Evolutionary conservation across 1,140 invertebrate species (phyloP), one percentile per base, ranked within the genome.

Genomic region (Lasioglossum baleicum): DNA sequence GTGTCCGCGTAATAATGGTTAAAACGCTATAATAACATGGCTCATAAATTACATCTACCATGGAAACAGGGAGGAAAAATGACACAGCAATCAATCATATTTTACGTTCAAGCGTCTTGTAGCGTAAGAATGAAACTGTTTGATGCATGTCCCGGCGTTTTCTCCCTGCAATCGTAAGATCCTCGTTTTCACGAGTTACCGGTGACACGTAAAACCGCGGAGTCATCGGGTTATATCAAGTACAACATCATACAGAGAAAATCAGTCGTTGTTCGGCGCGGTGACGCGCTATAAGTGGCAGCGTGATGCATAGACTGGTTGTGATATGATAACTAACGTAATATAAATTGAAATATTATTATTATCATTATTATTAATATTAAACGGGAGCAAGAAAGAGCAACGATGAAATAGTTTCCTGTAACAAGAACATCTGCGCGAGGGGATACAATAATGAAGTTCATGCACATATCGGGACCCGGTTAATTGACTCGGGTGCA

Each of bases 231-330:
- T 15, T 63, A 7, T 17, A 31, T 63, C 63, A 42, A 35, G 35
- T 42, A 35, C 35, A 42, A 64, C 40, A 64, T 64, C 63, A 20
- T 42, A 35, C 17, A 13, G 22, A 42, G n/a, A 40, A 71, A 76
- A 81, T 70, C 40, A 69, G 13, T n/a, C 4, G 35, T 64, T 26
- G 42, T 7, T 20, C 22, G 35, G 11, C n/a, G 42, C 68, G 75
- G 69, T 11, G 53, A 20, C 44, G 63, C 35, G 67, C 15, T 7
- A 22, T 8, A 61, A 75, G n/a, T 51, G 26, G 42, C 40, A 77
- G 26, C 8, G 53, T 31, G 51, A 77, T 64, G 26, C 8, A 26
- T 26, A 26, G 40, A 65, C 13, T 17, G 31, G 44, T 8, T 67
- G 68, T 35, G 15, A 31, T 8, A 22, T 0, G 40, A n/a, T 26